Evolutionary conservation across 1,140 invertebrate species (phyloP).

Genomic region (Drosophila eugracilis): DNA sequence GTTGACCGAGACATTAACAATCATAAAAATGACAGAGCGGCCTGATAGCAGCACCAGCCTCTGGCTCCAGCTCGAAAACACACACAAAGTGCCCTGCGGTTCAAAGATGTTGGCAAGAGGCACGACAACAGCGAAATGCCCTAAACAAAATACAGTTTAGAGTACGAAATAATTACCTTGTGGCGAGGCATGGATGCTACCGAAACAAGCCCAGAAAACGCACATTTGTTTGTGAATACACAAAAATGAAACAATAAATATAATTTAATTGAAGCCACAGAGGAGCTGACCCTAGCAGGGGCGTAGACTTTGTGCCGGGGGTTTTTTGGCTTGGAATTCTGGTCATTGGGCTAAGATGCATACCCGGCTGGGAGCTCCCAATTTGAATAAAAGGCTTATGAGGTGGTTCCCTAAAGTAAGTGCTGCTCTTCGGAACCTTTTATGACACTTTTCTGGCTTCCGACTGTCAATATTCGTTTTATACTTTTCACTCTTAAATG

Average conservation of each 20-base stretch:
- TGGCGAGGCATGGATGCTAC: conserved; percentile 66
- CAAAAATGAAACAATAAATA: conserved; percentile 46
- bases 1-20: conserved; percentile 79
- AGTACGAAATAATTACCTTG: conserved; percentile 73
- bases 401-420: not conserved
- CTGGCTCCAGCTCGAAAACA: conserved; percentile 22
- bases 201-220: conserved; percentile 42
- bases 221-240: conserved; percentile 31
- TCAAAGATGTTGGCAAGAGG: conserved; percentile 65
- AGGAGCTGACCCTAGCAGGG: conserved; percentile 15
- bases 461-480: not conserved
- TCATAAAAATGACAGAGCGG: conserved; percentile 59
- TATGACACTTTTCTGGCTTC: not conserved
- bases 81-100: conserved; percentile 55
- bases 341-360: conserved; percentile 1
- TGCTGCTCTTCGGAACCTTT: no score
- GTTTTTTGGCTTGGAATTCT: not conserved
- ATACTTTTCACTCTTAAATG: not conserved
- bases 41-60: conserved; percentile 45
- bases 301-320: conserved; percentile 29
- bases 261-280: conserved; percentile 51
- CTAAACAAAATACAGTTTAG: conserved; percentile 45
- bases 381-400: not conserved
- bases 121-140: conserved; percentile 16
- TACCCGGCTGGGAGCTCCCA: not conserved